Evolutionary conservation across 2,888 invertebrate species (phyloP).

Genomic region (Papilio elwesi): DNA sequence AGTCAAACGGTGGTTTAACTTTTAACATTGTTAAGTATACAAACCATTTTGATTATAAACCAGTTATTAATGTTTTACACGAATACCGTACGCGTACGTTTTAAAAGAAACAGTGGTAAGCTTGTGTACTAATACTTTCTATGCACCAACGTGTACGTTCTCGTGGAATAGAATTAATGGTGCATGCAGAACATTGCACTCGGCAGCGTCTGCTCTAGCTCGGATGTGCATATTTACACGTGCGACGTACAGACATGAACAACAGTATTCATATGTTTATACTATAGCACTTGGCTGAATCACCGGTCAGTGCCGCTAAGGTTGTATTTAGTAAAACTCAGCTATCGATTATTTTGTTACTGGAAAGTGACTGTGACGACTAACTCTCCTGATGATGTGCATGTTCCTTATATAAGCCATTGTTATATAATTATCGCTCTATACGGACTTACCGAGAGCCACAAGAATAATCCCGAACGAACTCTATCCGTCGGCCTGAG

Average conservation of each 20-base stretch:
- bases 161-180: slow-evolving; percentile 33
- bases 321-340: not conserved
- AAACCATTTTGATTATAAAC: too few relatives aligned
- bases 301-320: not conserved
- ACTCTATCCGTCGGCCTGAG: slow-evolving; percentile 16
- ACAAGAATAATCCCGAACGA: slow-evolving; percentile 12
- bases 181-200: slow-evolving; percentile 35
- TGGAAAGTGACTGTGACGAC: too few relatives aligned
- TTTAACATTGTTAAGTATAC: too few relatives aligned
- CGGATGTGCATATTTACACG: slow-evolving; percentile 30
- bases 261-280: not conserved
- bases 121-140: slow-evolving; percentile 1
- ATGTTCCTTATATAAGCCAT: too few relatives aligned
- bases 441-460: slow-evolving; percentile 1
- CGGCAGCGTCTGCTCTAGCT: slow-evolving; percentile 1
- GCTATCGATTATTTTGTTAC: too few relatives aligned
- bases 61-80: too few relatives aligned
- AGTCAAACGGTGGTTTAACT: not conserved
- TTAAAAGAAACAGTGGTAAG: not conserved
- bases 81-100: not conserved
- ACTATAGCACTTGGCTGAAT: not conserved
- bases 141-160: slow-evolving; percentile 16
- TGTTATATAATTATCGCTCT: too few relatives aligned
- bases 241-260: slow-evolving; percentile 6
- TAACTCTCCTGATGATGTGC: too few relatives aligned